Conservation (phyloP, 1,140 invertebrate species). For the Scaptomyza pallida region DNA sequence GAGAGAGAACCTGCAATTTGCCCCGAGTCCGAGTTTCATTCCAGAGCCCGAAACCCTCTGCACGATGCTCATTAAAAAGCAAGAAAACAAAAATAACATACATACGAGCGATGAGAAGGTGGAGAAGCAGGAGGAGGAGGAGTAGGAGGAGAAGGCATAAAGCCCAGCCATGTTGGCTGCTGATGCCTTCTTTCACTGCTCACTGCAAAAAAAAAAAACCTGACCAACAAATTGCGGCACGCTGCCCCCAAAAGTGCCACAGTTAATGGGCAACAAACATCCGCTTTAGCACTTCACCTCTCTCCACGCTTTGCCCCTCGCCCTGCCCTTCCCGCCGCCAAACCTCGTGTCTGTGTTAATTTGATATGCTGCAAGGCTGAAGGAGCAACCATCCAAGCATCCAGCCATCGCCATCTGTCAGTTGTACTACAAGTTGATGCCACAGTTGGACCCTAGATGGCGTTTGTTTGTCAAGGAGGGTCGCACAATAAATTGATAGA, state of each 20-base stretch:
- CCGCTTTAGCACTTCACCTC: neutral
- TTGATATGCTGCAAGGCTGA: constrained; percentile 75
- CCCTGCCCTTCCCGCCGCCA: constrained; percentile 12
- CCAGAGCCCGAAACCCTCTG: constrained; percentile 28
- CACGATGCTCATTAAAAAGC: constrained; percentile 76
- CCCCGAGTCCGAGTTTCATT: constrained; percentile 7
- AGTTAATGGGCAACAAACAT: constrained; percentile 74
- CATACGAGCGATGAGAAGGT: constrained; percentile 1
- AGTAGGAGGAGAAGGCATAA: constrained; percentile 9
- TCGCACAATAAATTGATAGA: constrained; percentile 32
- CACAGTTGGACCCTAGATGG: constrained; percentile 48
- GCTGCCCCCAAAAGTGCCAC: constrained; percentile 77
- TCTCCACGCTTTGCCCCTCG: neutral
- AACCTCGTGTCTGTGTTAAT: constrained; percentile 74
- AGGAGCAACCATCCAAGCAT: constrained; percentile 16
- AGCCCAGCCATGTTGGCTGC: constrained; percentile 26
- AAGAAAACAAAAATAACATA: constrained; percentile 48
- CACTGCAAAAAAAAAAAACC: constrained; percentile 44
- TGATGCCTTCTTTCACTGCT: constrained; percentile 6
- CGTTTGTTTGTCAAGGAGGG: constrained; percentile 19
- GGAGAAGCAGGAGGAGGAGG: no score
- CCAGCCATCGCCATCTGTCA: constrained; percentile 66
- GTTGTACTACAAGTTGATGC: constrained; percentile 45
- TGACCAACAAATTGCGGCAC: constrained; percentile 75
- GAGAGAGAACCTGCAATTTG: constrained; percentile 70